Percentiles rank a stretch among this genome's conserved stretches.
Conservation (phyloP, 2,113 vertebrate species). For the Picathartes gymnocephalus region DNA sequence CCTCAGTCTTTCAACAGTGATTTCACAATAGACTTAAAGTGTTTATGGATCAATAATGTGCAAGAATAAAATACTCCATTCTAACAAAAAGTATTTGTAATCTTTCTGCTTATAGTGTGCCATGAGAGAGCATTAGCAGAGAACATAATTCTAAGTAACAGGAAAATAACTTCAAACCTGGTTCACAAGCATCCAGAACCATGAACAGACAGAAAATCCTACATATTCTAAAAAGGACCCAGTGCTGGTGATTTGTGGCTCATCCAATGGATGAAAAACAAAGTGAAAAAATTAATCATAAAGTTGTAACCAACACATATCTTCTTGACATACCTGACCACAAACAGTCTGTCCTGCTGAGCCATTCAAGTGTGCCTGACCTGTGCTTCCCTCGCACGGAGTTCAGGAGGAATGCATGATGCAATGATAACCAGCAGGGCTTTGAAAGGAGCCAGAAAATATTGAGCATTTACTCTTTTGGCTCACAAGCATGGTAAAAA, state of each 20-base stretch:
- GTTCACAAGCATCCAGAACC: background rate
- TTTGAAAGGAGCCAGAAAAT: background rate
- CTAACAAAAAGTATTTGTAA: slow-evolving; percentile 58
- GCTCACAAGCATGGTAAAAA: background rate
- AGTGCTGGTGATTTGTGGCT: background rate
- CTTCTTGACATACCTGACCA: background rate
- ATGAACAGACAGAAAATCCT: slow-evolving; percentile 22
- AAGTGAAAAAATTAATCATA: background rate
- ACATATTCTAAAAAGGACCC: background rate
- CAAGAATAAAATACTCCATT: slow-evolving; percentile 62
- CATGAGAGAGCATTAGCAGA: slow-evolving; percentile 49
- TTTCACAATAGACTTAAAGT: slow-evolving; percentile 64
- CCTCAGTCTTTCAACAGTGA: slow-evolving; percentile 55
- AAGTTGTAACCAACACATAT: background rate
- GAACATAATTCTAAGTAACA: slow-evolving; percentile 27
- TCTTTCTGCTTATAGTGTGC: slow-evolving; percentile 30
- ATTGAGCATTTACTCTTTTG: background rate
- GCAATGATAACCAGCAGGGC: background rate
- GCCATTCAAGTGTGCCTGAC: background rate
- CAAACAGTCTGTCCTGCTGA: background rate
- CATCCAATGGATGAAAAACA: background rate
- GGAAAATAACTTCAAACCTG: slow-evolving; percentile 10
- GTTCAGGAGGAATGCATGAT: background rate
- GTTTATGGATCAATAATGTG: slow-evolving; percentile 69
- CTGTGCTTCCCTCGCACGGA: background rate